Evolutionary conservation across 1,140 invertebrate species (phyloP).

Genomic region (Leptopilina clavipes): DNA sequence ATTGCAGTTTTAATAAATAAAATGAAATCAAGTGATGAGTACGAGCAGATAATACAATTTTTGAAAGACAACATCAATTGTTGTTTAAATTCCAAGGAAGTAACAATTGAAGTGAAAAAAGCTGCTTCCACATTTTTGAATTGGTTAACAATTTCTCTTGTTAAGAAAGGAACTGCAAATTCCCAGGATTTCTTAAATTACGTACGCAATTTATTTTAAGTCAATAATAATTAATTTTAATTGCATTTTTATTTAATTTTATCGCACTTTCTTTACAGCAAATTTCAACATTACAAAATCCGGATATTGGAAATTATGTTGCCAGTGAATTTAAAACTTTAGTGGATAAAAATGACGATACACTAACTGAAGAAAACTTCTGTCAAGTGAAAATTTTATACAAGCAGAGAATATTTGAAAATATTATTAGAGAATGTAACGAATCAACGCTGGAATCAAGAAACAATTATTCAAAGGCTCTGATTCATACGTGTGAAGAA

Average conservation of each 20-base stretch:
- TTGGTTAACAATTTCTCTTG: slow-evolving; percentile 61
- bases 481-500: slow-evolving; percentile 79
- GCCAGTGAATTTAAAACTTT: slow-evolving; percentile 62
- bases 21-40: slow-evolving; percentile 47
- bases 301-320: slow-evolving; percentile 58
- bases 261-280: slow-evolving; percentile 51
- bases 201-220: slow-evolving; percentile 44
- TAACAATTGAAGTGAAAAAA: slow-evolving; percentile 45
- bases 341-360: slow-evolving; percentile 60
- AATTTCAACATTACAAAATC: slow-evolving; percentile 59
- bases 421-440: slow-evolving; percentile 72
- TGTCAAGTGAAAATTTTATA: slow-evolving; percentile 74
- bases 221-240: slow-evolving; percentile 26
- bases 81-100: slow-evolving; percentile 49
- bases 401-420: slow-evolving; percentile 80
- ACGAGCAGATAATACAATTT: slow-evolving; percentile 45
- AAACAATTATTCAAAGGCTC: slow-evolving; percentile 78
- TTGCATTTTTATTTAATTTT: neutral
- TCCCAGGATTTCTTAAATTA: slow-evolving; percentile 58
- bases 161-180: slow-evolving; percentile 53
- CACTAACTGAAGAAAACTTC: slow-evolving; percentile 63
- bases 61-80: slow-evolving; percentile 51
- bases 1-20: slow-evolving; percentile 62
- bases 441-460: slow-evolving; percentile 70
- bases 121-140: slow-evolving; percentile 48